A percentile compares a stretch with the other conserved stretches of the same genome.
Evolutionary conservation across 2,797 vertebrate genomes (phyloP).

Genomic region (Austrolebias charrua): DNA sequence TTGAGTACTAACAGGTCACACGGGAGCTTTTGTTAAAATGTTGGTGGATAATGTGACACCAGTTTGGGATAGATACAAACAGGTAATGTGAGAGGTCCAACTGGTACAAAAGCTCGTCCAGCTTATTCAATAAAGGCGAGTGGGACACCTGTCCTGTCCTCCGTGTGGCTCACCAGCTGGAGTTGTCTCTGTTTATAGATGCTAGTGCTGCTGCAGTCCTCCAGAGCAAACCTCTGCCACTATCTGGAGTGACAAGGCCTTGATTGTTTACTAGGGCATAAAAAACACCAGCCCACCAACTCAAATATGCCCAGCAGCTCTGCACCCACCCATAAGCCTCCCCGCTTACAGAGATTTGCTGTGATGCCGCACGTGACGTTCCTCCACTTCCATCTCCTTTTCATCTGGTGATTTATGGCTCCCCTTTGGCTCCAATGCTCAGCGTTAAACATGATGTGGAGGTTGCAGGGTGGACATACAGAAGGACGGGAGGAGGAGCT

Average conservation of each 20-base stretch:
- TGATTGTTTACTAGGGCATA: conserved; percentile 15
- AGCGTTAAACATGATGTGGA: conserved; percentile 49
- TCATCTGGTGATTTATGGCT: conserved; percentile 61
- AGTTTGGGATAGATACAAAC: background rate
- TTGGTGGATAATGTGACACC: too few species aligned
- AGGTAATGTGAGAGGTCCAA: background rate
- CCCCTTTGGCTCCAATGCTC: conserved; percentile 41
- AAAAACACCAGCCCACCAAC: conserved; percentile 11
- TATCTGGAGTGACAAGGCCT: conserved; percentile 5
- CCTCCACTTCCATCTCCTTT: conserved; percentile 36
- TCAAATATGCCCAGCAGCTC: conserved; percentile 10
- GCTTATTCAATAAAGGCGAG: background rate
- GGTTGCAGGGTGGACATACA: conserved; percentile 7
- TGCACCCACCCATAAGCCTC: conserved; percentile 10
- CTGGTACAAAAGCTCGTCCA: background rate
- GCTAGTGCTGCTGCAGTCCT: background rate
- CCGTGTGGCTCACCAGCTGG: conserved; percentile 5
- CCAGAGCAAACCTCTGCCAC: background rate
- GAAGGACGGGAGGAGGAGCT: conserved; percentile 15
- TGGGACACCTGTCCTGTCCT: conserved; percentile 12
- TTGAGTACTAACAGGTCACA: too few species aligned
- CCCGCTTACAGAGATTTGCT: conserved; percentile 33
- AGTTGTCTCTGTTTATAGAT: background rate
- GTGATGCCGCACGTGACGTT: conserved; percentile 45
- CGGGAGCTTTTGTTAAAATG: too few species aligned